Evolutionary conservation across 2,113 vertebrate species (phyloP), one percentile per base, ranked within the genome.

Genomic region (Clinocottus analis): DNA sequence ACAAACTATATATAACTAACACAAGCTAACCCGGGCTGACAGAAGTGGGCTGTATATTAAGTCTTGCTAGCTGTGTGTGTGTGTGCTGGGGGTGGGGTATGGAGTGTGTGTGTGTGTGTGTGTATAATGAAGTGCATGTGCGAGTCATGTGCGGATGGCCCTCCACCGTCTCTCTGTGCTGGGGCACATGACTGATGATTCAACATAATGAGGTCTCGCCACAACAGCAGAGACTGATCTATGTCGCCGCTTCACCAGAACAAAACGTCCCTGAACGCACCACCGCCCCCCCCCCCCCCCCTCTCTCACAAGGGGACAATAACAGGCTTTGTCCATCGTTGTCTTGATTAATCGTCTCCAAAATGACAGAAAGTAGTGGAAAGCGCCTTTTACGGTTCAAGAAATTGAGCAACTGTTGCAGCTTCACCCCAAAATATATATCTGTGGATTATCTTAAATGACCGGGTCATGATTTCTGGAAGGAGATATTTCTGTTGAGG

Each of bases 181-280:
- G 60, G 45, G 37, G 59, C 37, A 62, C 45, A 72, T 19, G 69
- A 39, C 77, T 75, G 75, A 90, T 85, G 72, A 85, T 78, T 87
- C 80, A 84, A 76, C 41, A 80, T 79, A 81, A 86, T 72, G 79
- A 89, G 68, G 33, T 60, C 84, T 78, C 75, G 45, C 75, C 80
- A 73, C 25, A 79, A 77, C 79, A 79, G 56, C 65, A 21, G 56
- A 84, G 25, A 72, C 39, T 37, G 62, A 72, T 58, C 63, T n/a
- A 79, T 75, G 79, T 85, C 75, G 64, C 37, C 19, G 47, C 56
- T 63, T 75, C 82, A 81, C 67, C 33, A 31, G 51, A 82, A 85
- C 82, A 77, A 84, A 80, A 41, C 10, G 29, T 76, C 23, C 59
- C 66, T 62, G 47, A 77, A 61, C 33, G 63, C 63, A 56, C 61